A percentile compares a stretch with the other conserved stretches of the same genome.
phyloP scores from a whole-genome alignment of 2,888 invertebrate species.

The Leucophenga maculata region DNA sequence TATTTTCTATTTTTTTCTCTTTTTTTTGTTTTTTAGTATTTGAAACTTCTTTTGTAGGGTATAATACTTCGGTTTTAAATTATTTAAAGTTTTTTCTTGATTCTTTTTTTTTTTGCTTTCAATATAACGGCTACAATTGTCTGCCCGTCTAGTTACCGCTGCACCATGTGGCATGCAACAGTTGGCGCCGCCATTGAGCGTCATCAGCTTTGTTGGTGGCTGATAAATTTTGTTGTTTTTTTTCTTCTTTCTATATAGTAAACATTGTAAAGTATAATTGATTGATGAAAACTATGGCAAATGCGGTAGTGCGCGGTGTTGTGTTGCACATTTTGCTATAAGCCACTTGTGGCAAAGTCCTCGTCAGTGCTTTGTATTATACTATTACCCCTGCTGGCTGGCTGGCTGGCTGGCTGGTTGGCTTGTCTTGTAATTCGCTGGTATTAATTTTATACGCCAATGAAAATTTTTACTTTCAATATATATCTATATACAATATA shows the following conservation, averaged over 20 bases:
- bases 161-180: constrained; percentile 4
- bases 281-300: constrained; percentile 13
- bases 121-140: constrained; percentile 16
- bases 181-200: not conserved
- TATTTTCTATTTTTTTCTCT: no score
- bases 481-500: no score
- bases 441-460: not conserved
- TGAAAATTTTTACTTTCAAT: constrained; percentile 17
- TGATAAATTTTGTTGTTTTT: not conserved
- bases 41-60: no score
- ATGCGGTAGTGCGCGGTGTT: not conserved
- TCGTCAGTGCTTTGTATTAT: no score
- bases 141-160: not conserved
- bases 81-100: no score
- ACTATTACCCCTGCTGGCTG: no score
- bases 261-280: constrained; percentile 24
- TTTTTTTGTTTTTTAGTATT: no score
- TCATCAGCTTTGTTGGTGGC: constrained; percentile 29
- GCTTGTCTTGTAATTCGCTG: not conserved
- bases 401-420: not conserved
- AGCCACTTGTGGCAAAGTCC: not conserved
- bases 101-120: constrained; percentile 8
- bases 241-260: constrained; percentile 7
- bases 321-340: not conserved
- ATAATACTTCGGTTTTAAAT: no score